Conservation (phyloP, 2,797 vertebrate genomes). For the Furcifer pardalis region DNA sequence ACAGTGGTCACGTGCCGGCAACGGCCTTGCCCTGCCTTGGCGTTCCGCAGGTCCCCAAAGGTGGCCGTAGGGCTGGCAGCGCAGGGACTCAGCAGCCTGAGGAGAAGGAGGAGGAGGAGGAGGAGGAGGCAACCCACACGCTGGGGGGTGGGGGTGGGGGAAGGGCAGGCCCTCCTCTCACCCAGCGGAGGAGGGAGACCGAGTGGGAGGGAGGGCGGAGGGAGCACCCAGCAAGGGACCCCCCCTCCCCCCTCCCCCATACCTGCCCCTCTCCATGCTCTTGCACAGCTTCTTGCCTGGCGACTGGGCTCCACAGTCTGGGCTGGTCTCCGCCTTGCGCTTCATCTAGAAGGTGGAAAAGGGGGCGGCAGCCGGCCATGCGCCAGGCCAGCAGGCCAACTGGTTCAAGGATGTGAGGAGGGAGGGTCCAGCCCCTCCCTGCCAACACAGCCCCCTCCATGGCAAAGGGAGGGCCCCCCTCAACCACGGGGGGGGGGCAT, state of each 20-base stretch:
- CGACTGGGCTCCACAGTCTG: conserved; percentile 57
- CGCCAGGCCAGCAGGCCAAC: no score
- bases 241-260: background rate
- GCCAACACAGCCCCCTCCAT: no score
- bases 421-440: no score
- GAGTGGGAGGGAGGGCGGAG: accelerated
- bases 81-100: conserved; percentile 60
- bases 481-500: no score
- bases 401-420: no score
- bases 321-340: conserved; percentile 62
- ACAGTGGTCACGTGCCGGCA: conserved; percentile 54
- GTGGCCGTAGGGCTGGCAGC: conserved; percentile 67
- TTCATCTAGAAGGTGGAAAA: conserved; percentile 64
- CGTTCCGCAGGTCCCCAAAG: conserved; percentile 69
- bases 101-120: accelerated
- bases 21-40: conserved; percentile 52
- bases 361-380: no score
- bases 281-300: conserved; percentile 71
- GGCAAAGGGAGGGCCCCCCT: no score
- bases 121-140: background rate
- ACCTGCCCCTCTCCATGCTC: conserved; percentile 63
- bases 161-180: background rate
- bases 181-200: background rate
- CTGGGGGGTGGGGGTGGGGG: background rate
- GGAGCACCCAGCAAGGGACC: accelerated